A percentile compares a stretch with the other conserved stretches of the same genome.
Evolutionary conservation across 1,140 invertebrate species (phyloP).

Genomic region (Drosophila truncata): DNA sequence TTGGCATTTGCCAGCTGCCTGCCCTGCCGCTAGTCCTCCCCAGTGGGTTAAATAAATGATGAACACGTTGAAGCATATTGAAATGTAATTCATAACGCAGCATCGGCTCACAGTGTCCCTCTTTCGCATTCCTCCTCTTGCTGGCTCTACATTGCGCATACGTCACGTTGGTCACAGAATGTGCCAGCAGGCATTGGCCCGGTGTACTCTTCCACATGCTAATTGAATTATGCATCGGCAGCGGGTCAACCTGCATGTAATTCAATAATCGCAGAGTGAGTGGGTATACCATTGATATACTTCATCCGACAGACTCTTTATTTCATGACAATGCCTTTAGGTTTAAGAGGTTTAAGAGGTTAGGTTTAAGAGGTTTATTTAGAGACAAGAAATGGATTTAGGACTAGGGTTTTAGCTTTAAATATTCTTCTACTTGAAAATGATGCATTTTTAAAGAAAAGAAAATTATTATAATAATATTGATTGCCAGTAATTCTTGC

Average conservation of each 20-base stretch:
- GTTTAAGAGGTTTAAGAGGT: too few relatives aligned
- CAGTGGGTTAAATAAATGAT: constrained; percentile 73
- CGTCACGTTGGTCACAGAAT: constrained; percentile 46
- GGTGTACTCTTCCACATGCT: constrained; percentile 25
- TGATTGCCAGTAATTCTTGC: too few relatives aligned
- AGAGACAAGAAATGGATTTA: too few relatives aligned
- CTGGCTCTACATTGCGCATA: constrained; percentile 33
- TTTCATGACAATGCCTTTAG: neutral
- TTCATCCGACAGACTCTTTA: neutral
- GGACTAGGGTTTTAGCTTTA: too few relatives aligned
- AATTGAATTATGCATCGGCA: constrained; percentile 63
- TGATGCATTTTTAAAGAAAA: too few relatives aligned
- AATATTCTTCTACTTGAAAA: too few relatives aligned
- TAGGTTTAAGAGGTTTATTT: too few relatives aligned
- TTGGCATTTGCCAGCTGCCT: constrained; percentile 34
- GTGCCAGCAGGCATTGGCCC: constrained; percentile 20
- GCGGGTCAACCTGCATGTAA: constrained; percentile 34
- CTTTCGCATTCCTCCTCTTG: neutral
- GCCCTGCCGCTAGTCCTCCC: constrained; percentile 15
- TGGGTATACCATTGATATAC: neutral
- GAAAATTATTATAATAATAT: too few relatives aligned
- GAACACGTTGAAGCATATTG: constrained; percentile 80
- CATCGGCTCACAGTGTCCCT: constrained; percentile 10
- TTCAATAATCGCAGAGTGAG: constrained; percentile 27
- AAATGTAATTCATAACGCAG: constrained; percentile 81